A percentile compares a stretch with the other conserved stretches of the same genome.
phyloP scores from a whole-genome alignment of 2,797 vertebrate genomes.

The Silurus aristotelis region DNA sequence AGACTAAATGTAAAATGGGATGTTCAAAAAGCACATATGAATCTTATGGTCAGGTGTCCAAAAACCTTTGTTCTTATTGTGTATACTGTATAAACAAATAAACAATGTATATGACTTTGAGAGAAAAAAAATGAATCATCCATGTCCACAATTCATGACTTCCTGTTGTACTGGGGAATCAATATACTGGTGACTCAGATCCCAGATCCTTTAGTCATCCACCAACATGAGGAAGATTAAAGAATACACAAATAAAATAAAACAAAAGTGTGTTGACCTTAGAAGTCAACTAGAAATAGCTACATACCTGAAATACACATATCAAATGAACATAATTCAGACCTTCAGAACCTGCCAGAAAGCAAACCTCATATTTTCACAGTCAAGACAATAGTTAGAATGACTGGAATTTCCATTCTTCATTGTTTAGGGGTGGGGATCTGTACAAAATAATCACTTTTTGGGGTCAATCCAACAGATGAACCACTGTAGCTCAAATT shows the following conservation, averaged over 20 bases:
- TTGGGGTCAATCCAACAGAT: not conserved
- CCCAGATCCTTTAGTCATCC: not conserved
- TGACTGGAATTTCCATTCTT: not conserved
- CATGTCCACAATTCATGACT: not conserved
- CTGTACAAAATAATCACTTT: not conserved
- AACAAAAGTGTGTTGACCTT: not conserved
- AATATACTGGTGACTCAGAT: not conserved
- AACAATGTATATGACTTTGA: not conserved
- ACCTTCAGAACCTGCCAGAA: not conserved
- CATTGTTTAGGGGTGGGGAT: not conserved
- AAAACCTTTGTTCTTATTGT: too few relatives aligned
- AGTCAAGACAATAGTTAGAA: not conserved
- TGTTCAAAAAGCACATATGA: too few relatives aligned
- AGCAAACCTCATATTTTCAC: not conserved
- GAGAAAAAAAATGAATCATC: not conserved
- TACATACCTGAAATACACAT: not conserved
- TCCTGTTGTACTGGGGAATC: not conserved
- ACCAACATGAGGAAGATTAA: not conserved
- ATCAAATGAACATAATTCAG: not conserved
- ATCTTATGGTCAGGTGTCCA: too few relatives aligned
- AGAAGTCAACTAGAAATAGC: not conserved
- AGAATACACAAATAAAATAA: not conserved
- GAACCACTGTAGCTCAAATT: too few relatives aligned
- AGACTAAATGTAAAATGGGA: too few relatives aligned
- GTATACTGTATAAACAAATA: too few relatives aligned